Conservation (phyloP, 2,888 invertebrate species). For the Conistra vaccinii region DNA sequence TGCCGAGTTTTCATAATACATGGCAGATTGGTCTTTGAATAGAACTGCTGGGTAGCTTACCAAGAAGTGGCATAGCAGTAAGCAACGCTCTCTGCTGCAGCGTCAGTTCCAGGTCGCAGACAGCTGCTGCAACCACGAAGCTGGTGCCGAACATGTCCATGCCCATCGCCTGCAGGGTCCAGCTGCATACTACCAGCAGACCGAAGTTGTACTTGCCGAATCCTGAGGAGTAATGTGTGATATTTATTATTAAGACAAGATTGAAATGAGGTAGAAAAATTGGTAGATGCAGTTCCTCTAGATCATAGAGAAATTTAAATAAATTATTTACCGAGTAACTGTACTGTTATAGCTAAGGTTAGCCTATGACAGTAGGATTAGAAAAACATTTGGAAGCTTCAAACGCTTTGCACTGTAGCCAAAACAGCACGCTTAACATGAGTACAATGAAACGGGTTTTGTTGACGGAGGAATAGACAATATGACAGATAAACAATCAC, state of each 20-base stretch:
- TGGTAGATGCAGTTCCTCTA: neutral
- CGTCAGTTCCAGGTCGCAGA: slow-evolving; percentile 92
- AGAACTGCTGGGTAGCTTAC: slow-evolving; percentile 81
- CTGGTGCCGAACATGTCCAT: slow-evolving; percentile 90
- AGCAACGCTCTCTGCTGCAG: slow-evolving; percentile 92
- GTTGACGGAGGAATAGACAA: no score
- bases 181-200: slow-evolving; percentile 83
- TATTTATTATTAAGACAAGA: neutral
- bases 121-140: slow-evolving; percentile 93
- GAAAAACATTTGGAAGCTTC: neutral
- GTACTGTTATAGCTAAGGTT: neutral
- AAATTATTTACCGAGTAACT: neutral
- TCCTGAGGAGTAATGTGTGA: slow-evolving; percentile 70
- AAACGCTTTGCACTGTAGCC: neutral
- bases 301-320: neutral
- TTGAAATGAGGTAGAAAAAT: neutral
- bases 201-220: slow-evolving; percentile 88
- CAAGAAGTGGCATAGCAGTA: slow-evolving; percentile 93
- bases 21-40: neutral
- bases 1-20: neutral
- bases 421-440: no score
- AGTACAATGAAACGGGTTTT: no score
- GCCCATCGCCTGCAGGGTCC: slow-evolving; percentile 88
- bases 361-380: neutral
- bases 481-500: no score